Evolutionary conservation across 2,113 vertebrate genomes (phyloP).

Genomic region (Ciconia maguari): DNA sequence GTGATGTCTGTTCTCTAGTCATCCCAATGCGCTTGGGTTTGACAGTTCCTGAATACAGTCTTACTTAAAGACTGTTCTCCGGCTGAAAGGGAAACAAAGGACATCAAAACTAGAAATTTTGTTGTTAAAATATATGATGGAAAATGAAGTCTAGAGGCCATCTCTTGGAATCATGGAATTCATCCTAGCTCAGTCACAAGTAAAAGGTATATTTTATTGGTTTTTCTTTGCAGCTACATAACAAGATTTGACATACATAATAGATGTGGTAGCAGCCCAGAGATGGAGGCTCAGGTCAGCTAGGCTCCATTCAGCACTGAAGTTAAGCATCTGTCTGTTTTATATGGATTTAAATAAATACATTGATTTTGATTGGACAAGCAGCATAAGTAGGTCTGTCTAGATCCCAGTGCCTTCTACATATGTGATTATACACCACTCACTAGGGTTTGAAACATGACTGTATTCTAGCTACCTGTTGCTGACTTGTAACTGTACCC

Average conservation of each 20-base stretch:
- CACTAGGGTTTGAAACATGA: not conserved
- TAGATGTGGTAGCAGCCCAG: not conserved
- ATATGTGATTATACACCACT: not conserved
- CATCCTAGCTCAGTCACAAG: not conserved
- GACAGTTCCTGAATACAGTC: not conserved
- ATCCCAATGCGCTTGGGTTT: not conserved
- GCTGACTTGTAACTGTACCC: not conserved
- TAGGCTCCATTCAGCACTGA: not conserved
- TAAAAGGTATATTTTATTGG: not conserved
- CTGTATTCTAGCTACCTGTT: not conserved
- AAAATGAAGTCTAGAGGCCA: not conserved
- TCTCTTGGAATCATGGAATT: not conserved
- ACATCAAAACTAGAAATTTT: not conserved
- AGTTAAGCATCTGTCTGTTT: not conserved
- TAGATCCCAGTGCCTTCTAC: not conserved
- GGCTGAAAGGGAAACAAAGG: not conserved
- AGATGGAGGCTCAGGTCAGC: not conserved
- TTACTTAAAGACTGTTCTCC: not conserved
- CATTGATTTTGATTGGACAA: not conserved
- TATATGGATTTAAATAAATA: not conserved
- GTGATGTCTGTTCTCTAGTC: not conserved
- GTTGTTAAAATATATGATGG: not conserved
- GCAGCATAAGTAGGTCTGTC: not conserved
- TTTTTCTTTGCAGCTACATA: not conserved
- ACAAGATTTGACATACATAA: not conserved